phyloP scores from a whole-genome alignment of 2,113 vertebrate genomes.

The Hippocampus barbouri region DNA sequence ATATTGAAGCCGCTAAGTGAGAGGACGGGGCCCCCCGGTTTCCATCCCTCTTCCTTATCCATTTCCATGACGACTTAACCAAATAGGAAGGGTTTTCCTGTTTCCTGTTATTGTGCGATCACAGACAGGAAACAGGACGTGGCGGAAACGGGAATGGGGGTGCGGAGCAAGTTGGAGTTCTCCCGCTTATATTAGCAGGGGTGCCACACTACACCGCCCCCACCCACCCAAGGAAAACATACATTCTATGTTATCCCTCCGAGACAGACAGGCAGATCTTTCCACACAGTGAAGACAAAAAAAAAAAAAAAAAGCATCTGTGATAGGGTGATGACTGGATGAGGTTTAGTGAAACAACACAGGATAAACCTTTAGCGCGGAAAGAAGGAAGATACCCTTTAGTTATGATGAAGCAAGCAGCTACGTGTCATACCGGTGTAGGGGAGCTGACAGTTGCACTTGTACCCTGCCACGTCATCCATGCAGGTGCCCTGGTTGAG shows the following conservation, averaged over 20 bases:
- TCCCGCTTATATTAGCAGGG: constrained; percentile 47
- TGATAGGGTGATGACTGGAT: constrained; percentile 19
- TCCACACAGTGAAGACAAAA: constrained; percentile 51
- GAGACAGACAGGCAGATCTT: constrained; percentile 39
- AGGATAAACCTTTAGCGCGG: constrained; percentile 30
- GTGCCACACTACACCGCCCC: constrained; percentile 47
- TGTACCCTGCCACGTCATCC: constrained; percentile 90
- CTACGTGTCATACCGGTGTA: constrained; percentile 80
- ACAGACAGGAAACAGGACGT: constrained; percentile 81
- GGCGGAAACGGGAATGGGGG: constrained; percentile 61
- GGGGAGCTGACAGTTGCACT: constrained; percentile 90
- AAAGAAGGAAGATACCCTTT: constrained; percentile 24
- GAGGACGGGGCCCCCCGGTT: constrained; percentile 57
- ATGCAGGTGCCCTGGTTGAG: constrained; percentile 96
- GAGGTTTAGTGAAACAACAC: constrained; percentile 63
- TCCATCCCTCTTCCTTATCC: constrained; percentile 72
- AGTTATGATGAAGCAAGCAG: constrained; percentile 23
- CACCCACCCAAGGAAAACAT: constrained; percentile 5
- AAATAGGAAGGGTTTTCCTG: constrained; percentile 82
- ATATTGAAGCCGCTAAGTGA: constrained; percentile 3
- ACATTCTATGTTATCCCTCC: constrained; percentile 47
- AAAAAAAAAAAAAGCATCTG: constrained; percentile 51
- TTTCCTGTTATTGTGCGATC: constrained; percentile 90
- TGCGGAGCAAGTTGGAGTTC: constrained; percentile 59
- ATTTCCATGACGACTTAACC: constrained; percentile 80